Conservation (phyloP, 35 echinoderm and acorn worm species). For the Stichopus chloronotus region DNA sequence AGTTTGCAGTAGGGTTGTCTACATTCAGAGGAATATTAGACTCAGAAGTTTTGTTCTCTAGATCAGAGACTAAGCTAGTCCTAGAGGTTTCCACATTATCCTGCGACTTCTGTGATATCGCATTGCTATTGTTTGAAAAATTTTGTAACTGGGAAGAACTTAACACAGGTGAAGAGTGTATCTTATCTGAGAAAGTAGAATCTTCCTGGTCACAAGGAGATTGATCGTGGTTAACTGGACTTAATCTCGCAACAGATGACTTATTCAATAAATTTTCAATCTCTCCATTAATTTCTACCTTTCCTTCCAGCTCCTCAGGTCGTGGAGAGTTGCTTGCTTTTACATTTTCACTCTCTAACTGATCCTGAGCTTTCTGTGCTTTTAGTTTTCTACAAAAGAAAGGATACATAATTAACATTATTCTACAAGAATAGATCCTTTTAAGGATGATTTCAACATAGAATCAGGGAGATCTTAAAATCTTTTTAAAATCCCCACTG, state of each 20-base stretch:
- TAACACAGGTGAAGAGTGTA: not conserved
- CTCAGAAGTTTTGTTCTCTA: not conserved
- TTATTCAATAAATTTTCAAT: not conserved
- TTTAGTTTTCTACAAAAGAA: slow-evolving; percentile 37
- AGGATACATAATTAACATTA: not conserved
- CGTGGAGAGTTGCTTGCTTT: not conserved
- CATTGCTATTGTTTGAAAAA: not conserved
- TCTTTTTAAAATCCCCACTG: no score
- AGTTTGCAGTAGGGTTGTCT: not conserved
- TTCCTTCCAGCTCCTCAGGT: not conserved
- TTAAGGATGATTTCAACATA: not conserved
- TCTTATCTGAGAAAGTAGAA: not conserved
- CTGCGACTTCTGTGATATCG: not conserved
- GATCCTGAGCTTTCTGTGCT: slow-evolving; percentile 35
- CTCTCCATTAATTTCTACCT: not conserved
- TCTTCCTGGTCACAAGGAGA: not conserved
- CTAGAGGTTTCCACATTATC: not conserved
- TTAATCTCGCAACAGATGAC: not conserved
- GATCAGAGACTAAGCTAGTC: not conserved
- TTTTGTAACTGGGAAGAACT: not conserved
- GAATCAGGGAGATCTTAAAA: no score
- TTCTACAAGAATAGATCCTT: not conserved
- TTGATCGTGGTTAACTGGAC: not conserved
- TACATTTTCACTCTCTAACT: not conserved
- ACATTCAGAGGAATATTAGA: not conserved